phyloP scores from a whole-genome alignment of 2,113 vertebrate species.

The Sorex araneus region DNA sequence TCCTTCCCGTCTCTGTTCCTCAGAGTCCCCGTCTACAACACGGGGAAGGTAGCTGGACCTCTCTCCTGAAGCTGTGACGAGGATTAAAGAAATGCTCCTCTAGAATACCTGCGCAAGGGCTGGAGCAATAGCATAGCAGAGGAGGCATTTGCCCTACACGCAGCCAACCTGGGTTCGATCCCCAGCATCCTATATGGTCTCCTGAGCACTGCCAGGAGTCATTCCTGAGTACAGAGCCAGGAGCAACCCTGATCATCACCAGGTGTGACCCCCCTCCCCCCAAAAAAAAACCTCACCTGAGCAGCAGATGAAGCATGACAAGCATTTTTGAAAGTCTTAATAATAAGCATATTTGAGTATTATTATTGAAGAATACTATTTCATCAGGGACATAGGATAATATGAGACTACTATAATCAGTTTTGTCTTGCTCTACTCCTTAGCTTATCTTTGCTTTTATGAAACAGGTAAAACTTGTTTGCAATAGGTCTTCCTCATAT shows the following conservation, averaged over 20 bases:
- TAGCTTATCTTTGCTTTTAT: background rate
- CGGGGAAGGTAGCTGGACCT: background rate
- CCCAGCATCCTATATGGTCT: too few relatives aligned
- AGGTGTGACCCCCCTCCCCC: too few relatives aligned
- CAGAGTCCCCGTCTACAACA: background rate
- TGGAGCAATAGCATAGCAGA: too few relatives aligned
- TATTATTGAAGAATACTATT: background rate
- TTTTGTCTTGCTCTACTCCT: conserved; percentile 21
- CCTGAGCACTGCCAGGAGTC: too few relatives aligned
- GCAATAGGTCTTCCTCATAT: too few relatives aligned
- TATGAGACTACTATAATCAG: background rate
- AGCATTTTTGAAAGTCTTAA: background rate
- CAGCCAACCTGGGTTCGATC: too few relatives aligned
- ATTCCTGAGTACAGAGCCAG: too few relatives aligned
- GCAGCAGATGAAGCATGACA: background rate
- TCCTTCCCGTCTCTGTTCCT: background rate
- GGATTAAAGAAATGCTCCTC: background rate
- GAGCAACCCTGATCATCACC: too few relatives aligned
- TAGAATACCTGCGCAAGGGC: background rate
- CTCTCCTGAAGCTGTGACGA: background rate
- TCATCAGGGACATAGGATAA: conserved; percentile 1
- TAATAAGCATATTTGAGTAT: background rate
- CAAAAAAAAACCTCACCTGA: too few relatives aligned
- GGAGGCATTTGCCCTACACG: too few relatives aligned
- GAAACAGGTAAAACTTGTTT: background rate